phyloP scores from a whole-genome alignment of 2,797 vertebrate species.

The Neosalanx taihuensis region DNA sequence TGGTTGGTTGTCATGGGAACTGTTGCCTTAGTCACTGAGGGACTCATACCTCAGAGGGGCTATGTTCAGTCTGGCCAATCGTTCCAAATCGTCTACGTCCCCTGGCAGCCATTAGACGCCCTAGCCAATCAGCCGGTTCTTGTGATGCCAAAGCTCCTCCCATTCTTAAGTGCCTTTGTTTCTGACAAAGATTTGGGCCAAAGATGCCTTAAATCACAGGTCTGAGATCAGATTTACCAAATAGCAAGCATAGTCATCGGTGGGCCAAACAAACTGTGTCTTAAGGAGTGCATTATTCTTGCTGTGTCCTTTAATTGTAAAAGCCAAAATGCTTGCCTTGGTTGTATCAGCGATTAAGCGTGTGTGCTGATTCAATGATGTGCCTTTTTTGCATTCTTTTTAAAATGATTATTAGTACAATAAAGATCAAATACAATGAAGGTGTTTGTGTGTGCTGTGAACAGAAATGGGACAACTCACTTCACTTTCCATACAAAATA shows the following conservation, averaged over 20 bases:
- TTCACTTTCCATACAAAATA: slow-evolving; percentile 56
- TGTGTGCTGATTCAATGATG: slow-evolving; percentile 45
- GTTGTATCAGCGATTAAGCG: slow-evolving; percentile 43
- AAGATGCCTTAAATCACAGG: slow-evolving; percentile 13
- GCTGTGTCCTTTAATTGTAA: not conserved
- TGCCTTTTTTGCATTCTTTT: slow-evolving; percentile 46
- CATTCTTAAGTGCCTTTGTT: slow-evolving; percentile 47
- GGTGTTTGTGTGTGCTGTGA: slow-evolving; percentile 26
- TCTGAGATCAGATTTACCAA: slow-evolving; percentile 13
- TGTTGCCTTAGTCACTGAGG: slow-evolving; percentile 30
- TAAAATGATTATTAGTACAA: slow-evolving; percentile 55
- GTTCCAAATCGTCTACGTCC: slow-evolving; percentile 6
- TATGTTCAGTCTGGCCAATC: not conserved
- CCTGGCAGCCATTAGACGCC: not conserved
- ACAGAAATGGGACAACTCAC: slow-evolving; percentile 38
- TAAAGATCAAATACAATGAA: slow-evolving; percentile 51
- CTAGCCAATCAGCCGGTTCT: slow-evolving; percentile 5
- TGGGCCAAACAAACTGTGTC: slow-evolving; percentile 25
- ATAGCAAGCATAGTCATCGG: slow-evolving; percentile 15
- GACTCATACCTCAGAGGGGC: slow-evolving; percentile 2
- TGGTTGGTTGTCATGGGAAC: slow-evolving; percentile 49
- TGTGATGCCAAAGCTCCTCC: slow-evolving; percentile 5
- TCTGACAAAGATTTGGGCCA: slow-evolving; percentile 17
- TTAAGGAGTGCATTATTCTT: slow-evolving; percentile 21
- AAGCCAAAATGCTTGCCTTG: slow-evolving; percentile 50